Evolutionary conservation across 1,140 invertebrate species (phyloP).

Genomic region (Ladona fulva): DNA sequence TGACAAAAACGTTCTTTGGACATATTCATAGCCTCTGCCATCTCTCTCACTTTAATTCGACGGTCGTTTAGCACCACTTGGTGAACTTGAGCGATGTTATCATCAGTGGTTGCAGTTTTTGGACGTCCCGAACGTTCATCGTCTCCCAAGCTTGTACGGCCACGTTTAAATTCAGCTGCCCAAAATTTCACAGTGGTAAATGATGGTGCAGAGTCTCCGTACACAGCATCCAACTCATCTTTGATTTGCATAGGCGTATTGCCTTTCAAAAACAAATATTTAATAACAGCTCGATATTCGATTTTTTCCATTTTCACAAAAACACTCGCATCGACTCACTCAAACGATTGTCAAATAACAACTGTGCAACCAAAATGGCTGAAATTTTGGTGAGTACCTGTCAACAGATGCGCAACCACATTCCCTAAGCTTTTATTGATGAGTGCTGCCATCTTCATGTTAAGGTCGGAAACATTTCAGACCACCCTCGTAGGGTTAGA

Average conservation of each 20-base stretch:
- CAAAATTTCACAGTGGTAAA: slow-evolving; percentile 18
- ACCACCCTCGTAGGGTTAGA: too few relatives aligned
- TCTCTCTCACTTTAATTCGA: slow-evolving; percentile 19
- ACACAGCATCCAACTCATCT: slow-evolving; percentile 27
- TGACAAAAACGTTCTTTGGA: background rate
- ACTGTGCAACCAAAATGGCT: too few relatives aligned
- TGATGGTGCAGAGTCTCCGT: background rate
- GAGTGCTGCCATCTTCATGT: too few relatives aligned
- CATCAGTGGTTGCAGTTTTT: slow-evolving; percentile 26
- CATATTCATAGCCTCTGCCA: background rate
- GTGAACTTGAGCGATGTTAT: slow-evolving; percentile 30
- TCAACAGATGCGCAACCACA: too few relatives aligned
- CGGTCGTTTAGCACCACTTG: slow-evolving; percentile 26
- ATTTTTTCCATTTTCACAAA: too few relatives aligned
- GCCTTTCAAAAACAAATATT: slow-evolving; percentile 23
- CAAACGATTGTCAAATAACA: too few relatives aligned
- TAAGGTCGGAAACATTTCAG: too few relatives aligned
- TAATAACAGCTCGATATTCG: background rate
- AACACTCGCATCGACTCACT: too few relatives aligned
- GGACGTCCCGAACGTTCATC: slow-evolving; percentile 26
- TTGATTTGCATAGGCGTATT: slow-evolving; percentile 26
- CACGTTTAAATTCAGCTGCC: slow-evolving; percentile 29
- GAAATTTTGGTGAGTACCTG: too few relatives aligned
- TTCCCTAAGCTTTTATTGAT: too few relatives aligned
- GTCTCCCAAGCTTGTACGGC: slow-evolving; percentile 29